A percentile compares a stretch with the other conserved stretches of the same genome.
These are phyloP conservation scores for Dicrostonyx torquatus DNA, from an alignment of 2,797 vertebrate genomes.

Conservation along the genomic window DNA sequence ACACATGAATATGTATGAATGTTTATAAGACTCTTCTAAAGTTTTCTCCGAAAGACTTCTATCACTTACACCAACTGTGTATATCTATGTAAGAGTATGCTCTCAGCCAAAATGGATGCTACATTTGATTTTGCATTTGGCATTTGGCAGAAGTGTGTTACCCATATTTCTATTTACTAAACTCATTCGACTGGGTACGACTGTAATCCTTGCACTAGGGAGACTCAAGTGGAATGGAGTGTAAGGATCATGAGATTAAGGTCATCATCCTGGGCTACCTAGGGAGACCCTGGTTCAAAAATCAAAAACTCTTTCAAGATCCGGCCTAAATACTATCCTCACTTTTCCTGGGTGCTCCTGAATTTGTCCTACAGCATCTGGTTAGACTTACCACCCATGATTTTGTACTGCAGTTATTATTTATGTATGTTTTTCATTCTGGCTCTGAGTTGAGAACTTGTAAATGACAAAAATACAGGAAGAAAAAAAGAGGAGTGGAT, in stretches of 20 bases:
- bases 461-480: neutral
- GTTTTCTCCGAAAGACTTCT: neutral
- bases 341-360: neutral
- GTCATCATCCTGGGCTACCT: neutral
- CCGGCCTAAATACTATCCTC: neutral
- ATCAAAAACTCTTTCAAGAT: neutral
- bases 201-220: neutral
- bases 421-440: neutral
- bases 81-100: neutral
- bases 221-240: neutral
- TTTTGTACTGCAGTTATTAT: neutral
- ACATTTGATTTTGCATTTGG: slow-evolving; percentile 24
- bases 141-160: neutral
- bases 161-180: neutral
- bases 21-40: neutral
- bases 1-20: neutral
- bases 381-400: neutral
- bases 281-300: neutral
- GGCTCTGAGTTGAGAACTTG: neutral
- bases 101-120: neutral
- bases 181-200: neutral
- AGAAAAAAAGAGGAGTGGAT: neutral
- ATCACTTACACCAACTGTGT: neutral
- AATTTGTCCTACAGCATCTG: neutral
- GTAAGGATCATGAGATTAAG: neutral